These are phyloP conservation scores for Lissocephala sabroskyi DNA, from an alignment of 2,888 invertebrate genomes.

Conservation along the genomic window DNA sequence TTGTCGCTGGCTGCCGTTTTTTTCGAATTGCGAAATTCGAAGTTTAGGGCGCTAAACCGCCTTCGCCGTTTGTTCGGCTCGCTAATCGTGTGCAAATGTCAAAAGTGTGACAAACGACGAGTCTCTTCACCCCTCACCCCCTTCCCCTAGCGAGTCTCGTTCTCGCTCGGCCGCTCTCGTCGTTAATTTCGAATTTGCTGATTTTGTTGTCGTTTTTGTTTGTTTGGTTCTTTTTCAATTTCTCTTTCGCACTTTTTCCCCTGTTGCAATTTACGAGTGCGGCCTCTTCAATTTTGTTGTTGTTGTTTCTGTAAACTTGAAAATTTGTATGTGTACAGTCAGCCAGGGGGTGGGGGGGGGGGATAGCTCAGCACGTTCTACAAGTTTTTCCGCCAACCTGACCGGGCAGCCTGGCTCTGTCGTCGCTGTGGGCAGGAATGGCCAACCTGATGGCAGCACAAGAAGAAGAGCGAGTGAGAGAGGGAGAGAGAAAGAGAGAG, in stretches of 20 bases:
- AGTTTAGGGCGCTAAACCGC: no score
- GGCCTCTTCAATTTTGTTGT: neutral
- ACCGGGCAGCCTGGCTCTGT: constrained; percentile 1
- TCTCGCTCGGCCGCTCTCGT: no score
- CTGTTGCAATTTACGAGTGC: neutral
- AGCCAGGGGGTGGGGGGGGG: neutral
- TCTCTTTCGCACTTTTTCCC: no score
- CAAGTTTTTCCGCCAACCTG: constrained; percentile 42
- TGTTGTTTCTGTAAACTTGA: neutral
- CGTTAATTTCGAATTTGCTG: no score
- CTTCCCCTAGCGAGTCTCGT: no score
- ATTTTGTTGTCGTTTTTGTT: neutral
- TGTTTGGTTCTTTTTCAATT: neutral
- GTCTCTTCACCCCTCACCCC: no score
- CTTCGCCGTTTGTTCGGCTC: constrained; percentile 2
- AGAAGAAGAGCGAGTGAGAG: no score
- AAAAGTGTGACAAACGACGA: constrained; percentile 47
- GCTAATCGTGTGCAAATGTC: constrained; percentile 38
- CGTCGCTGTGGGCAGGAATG: constrained; percentile 18
- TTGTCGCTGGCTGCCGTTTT: neutral
- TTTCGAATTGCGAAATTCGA: constrained; percentile 1
- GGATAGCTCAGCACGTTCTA: constrained; percentile 39
- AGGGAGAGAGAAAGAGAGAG: no score
- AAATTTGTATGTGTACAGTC: neutral
- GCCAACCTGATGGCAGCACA: no score